Evolutionary conservation across 2,797 vertebrate genomes (phyloP), one percentile per base, ranked within the genome.

Genomic region (Chelonia mydas): DNA sequence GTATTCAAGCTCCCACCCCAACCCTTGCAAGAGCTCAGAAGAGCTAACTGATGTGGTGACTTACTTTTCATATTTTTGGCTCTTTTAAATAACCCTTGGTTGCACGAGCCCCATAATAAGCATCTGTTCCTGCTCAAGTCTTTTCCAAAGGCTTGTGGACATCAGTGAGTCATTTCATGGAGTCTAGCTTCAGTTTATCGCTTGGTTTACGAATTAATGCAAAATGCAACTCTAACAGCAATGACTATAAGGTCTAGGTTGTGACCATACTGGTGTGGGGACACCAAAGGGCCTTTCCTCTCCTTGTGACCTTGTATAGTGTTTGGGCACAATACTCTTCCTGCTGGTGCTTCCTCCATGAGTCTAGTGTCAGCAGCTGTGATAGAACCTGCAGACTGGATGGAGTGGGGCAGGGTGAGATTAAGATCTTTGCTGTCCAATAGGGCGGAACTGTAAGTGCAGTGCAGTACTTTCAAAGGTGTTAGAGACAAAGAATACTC

Each of bases 51-150:
- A 77, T 21, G 49, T 72, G n/a, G n/a, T 85, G 88, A 87, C 41
- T 95, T 93, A 6, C 23, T 89, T 89, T 91, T 91, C 87, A 84
- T 90, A 61, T 27, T 33, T 41, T 79, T 84, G 77, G 37, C n/a
- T 25, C 10, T 50, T 28, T 87, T n/a, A n/a, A 2, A 21, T 51
- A 59, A 31, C 13, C 28, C 15, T 13, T 74, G 12, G 25, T 76
- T 37, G 7, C 33, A 94, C 3, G 12, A 2, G 47, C n/a, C 93
- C 21, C 47, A 31, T 41, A 88, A 54, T 59, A 90, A 87, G 9
- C 25, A 83, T 47, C 25, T 88, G 17, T 53, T 95, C 81, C 86
- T 92, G 31, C 23, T 88, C 37, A 8, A 84, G 45, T 17, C 10
- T 53, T 87, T 94, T 90, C 1, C 2, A 31, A 78, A 90, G 65